Evolutionary conservation across 2,113 vertebrate genomes (phyloP).

Genomic region (Scomber scombrus): DNA sequence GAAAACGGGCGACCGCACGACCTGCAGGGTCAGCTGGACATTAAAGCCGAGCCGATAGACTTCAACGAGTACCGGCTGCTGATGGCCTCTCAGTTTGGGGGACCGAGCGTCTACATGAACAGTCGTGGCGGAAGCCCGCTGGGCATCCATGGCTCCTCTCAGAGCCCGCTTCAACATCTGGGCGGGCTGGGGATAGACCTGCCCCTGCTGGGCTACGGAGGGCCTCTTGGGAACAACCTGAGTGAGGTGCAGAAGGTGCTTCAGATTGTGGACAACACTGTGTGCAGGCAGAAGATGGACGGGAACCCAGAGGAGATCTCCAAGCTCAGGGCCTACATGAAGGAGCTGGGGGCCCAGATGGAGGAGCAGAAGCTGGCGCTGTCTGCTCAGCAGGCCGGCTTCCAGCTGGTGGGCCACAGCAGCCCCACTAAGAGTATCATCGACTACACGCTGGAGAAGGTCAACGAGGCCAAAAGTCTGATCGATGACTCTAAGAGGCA

Average conservation of each 20-base stretch:
- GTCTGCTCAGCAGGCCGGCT: conserved; percentile 86
- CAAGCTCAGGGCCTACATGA: conserved; percentile 98
- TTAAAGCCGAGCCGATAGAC: conserved; percentile 99
- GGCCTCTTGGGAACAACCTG: conserved; percentile 91
- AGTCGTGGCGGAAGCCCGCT: conserved; percentile 93
- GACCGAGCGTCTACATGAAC: conserved; percentile 90
- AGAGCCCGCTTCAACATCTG: conserved; percentile 96
- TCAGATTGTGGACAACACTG: conserved; percentile 99
- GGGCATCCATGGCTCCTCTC: conserved; percentile 87
- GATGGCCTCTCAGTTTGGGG: conserved; percentile 93
- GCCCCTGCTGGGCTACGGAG: conserved; percentile 91
- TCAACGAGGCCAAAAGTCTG: conserved; percentile 99
- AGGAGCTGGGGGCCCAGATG: conserved; percentile 94
- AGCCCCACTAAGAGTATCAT: conserved; percentile 99
- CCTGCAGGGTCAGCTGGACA: conserved; percentile 93
- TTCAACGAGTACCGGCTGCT: conserved; percentile 99
- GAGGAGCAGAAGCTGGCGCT: conserved; percentile 94
- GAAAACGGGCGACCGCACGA: conserved; percentile 97
- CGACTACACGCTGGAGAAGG: conserved; percentile 99
- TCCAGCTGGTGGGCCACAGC: conserved; percentile 93
- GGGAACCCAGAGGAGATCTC: conserved; percentile 98
- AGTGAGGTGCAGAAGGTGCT: conserved; percentile 99
- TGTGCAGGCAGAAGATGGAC: conserved; percentile 99
- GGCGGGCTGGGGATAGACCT: conserved; percentile 88
- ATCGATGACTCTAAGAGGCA: conserved; percentile 98